phyloP scores from a whole-genome alignment of 2,888 invertebrate genomes.

The Drosophila testacea region DNA sequence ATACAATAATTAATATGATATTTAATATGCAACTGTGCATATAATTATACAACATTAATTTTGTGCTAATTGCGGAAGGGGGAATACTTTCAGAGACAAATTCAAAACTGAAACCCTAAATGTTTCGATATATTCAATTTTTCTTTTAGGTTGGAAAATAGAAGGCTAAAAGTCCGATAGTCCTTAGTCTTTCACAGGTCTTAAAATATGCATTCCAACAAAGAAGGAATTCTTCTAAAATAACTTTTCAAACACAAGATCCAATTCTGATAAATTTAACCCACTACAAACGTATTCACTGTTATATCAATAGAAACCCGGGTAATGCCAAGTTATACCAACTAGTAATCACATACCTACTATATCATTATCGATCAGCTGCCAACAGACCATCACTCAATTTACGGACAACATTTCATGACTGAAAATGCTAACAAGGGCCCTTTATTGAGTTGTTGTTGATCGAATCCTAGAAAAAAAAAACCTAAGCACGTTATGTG shows the following conservation, averaged over 20 bases:
- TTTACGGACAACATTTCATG: slow-evolving; percentile 32
- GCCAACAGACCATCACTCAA: slow-evolving; percentile 47
- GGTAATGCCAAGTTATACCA: neutral
- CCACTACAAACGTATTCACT: neutral
- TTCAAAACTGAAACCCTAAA: too few relatives aligned
- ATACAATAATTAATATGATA: slow-evolving; percentile 40
- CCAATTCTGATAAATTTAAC: too few relatives aligned
- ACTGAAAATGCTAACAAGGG: slow-evolving; percentile 62
- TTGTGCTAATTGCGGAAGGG: slow-evolving; percentile 7
- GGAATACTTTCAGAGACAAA: neutral
- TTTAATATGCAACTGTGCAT: slow-evolving; percentile 16
- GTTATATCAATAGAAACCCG: slow-evolving; percentile 2
- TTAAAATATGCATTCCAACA: too few relatives aligned
- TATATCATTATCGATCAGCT: slow-evolving; percentile 64
- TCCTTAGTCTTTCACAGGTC: too few relatives aligned
- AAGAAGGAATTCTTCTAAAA: too few relatives aligned
- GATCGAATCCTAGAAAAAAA: slow-evolving; percentile 30
- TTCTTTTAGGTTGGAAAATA: too few relatives aligned
- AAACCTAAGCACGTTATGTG: slow-evolving; percentile 52
- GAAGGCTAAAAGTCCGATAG: too few relatives aligned
- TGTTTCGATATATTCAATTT: too few relatives aligned
- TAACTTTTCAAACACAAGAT: too few relatives aligned
- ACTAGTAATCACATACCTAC: neutral
- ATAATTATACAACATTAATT: slow-evolving; percentile 17
- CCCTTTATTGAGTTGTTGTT: slow-evolving; percentile 73